Percentiles rank a stretch among this genome's conserved stretches.
phyloP scores from a whole-genome alignment of 1,140 invertebrate species.

The Cyrtorhinus lividipennis region DNA sequence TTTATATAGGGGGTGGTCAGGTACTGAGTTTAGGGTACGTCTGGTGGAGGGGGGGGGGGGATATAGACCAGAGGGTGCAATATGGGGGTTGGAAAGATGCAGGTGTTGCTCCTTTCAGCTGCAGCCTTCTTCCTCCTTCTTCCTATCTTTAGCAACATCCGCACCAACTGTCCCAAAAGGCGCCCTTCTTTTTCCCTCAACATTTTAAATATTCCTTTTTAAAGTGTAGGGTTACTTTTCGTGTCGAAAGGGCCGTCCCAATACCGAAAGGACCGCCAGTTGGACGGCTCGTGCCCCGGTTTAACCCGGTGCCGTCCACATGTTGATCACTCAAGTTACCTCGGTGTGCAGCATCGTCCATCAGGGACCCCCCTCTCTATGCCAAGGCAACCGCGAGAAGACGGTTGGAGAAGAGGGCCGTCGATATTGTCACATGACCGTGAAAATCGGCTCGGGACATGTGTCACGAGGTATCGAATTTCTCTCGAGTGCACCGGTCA shows the following conservation, averaged over 20 bases:
- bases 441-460: background rate
- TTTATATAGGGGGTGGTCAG: conserved; percentile 1
- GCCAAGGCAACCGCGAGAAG: background rate
- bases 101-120: conserved; percentile 5
- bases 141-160: conserved; percentile 9
- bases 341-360: background rate
- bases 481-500: no score
- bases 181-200: background rate
- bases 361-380: background rate
- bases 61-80: no score
- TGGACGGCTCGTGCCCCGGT: conserved; percentile 9
- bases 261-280: background rate
- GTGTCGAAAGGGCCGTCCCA: background rate
- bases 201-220: conserved; percentile 10
- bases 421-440: background rate
- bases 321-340: conserved; percentile 3
- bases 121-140: conserved; percentile 9
- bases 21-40: background rate
- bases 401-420: no score
- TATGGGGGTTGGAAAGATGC: background rate
- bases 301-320: conserved; percentile 9
- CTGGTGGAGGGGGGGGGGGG: background rate
- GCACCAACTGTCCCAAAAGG: background rate
- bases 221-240: conserved; percentile 1
- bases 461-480: background rate